These are phyloP conservation scores for Drosophila seguyi DNA, from an alignment of 1,140 invertebrate species.

Conservation along the genomic window DNA sequence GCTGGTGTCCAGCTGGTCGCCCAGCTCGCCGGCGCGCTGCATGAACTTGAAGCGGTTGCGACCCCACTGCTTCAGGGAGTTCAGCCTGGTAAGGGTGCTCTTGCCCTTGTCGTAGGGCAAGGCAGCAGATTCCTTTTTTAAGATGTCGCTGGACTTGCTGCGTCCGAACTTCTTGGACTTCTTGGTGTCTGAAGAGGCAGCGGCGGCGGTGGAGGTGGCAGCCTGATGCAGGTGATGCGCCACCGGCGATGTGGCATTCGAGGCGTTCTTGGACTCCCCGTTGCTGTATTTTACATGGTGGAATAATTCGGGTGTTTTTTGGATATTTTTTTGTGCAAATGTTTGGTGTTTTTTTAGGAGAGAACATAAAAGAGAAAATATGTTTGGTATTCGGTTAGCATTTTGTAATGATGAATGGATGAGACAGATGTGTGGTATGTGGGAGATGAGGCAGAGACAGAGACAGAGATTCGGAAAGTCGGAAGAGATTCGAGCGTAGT, in stretches of 20 bases:
- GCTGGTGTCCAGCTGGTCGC: constrained; percentile 82
- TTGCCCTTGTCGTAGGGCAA: constrained; percentile 86
- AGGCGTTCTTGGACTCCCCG: constrained; percentile 69
- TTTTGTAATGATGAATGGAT: constrained; percentile 66
- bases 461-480: constrained; percentile 24
- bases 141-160: constrained; percentile 89
- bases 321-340: constrained; percentile 45
- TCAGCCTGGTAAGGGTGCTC: constrained; percentile 89
- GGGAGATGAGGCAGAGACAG: constrained; percentile 26
- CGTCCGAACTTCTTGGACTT: constrained; percentile 86
- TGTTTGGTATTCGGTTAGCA: constrained; percentile 80
- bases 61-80: constrained; percentile 93
- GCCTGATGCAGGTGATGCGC: constrained; percentile 13
- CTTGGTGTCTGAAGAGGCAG: constrained; percentile 39
- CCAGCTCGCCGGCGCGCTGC: constrained; percentile 86
- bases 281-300: constrained; percentile 62
- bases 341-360: constrained; percentile 45
- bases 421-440: constrained; percentile 44
- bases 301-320: constrained; percentile 37
- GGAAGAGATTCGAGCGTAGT: constrained; percentile 1
- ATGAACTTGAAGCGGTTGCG: constrained; percentile 91
- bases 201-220: neutral
- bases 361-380: constrained; percentile 80
- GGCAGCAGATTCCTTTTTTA: constrained; percentile 86
- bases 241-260: constrained; percentile 57